Conservation (phyloP, 1,140 invertebrate genomes). For the Drosophila kohkoa region DNA sequence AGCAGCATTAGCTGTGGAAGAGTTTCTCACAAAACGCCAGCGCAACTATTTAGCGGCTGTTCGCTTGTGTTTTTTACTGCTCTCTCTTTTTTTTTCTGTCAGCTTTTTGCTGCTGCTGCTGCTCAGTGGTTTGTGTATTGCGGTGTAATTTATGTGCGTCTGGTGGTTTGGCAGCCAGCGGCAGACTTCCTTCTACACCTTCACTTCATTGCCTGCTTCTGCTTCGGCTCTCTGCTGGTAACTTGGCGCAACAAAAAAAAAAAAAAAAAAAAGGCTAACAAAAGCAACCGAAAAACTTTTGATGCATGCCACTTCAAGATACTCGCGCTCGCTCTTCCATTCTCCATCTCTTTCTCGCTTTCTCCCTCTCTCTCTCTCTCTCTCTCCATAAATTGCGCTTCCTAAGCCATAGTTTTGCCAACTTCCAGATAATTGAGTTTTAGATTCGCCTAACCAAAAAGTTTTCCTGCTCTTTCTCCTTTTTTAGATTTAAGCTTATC, state of each 20-base stretch:
- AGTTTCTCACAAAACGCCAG: background rate
- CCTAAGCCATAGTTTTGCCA: constrained; percentile 1
- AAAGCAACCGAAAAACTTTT: constrained; percentile 20
- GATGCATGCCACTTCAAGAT: constrained; percentile 11
- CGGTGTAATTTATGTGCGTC: constrained; percentile 57
- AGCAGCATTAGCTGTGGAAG: constrained; percentile 7
- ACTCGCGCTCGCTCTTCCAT: background rate
- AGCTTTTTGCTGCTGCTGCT: constrained; percentile 3
- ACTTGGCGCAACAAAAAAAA: too few relatives aligned
- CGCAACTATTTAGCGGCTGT: constrained; percentile 44
- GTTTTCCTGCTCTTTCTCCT: background rate
- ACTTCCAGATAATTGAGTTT: constrained; percentile 14
- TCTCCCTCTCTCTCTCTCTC: background rate
- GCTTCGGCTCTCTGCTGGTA: too few relatives aligned
- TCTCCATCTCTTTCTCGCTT: background rate
- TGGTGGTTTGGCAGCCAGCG: constrained; percentile 26
- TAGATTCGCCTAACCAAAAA: constrained; percentile 3
- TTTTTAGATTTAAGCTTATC: constrained; percentile 5
- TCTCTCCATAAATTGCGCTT: background rate
- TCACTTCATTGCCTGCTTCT: too few relatives aligned
- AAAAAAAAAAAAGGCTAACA: constrained; percentile 13
- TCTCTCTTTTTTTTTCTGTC: constrained; percentile 1
- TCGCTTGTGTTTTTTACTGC: background rate
- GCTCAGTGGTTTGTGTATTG: constrained; percentile 33
- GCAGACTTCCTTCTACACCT: background rate